Percentiles rank a stretch among this genome's conserved stretches.
Conservation (phyloP, 2,113 vertebrate genomes). For the Propithecus coquereli region DNA sequence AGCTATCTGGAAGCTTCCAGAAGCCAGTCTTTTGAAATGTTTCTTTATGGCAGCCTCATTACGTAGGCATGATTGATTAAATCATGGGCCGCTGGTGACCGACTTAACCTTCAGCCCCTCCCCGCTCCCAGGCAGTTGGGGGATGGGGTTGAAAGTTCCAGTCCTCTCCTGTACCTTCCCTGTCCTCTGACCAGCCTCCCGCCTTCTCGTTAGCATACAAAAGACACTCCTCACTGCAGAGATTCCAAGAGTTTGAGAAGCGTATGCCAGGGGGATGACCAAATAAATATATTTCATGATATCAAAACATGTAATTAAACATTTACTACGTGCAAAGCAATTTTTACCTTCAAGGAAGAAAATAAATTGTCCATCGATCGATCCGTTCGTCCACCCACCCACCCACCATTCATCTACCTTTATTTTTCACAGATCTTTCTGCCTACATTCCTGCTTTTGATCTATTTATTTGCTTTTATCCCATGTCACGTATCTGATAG, state of each 20-base stretch:
- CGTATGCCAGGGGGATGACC: not conserved
- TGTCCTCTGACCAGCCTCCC: not conserved
- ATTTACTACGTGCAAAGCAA: not conserved
- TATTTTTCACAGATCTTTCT: not conserved
- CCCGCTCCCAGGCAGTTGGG: not conserved
- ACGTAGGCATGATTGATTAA: not conserved
- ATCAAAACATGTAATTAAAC: not conserved
- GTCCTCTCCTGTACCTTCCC: not conserved
- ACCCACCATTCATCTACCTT: not conserved
- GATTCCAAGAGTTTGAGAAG: not conserved
- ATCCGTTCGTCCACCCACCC: not conserved
- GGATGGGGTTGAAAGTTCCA: not conserved
- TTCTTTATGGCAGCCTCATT: not conserved
- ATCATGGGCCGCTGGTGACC: not conserved
- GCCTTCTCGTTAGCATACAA: not conserved
- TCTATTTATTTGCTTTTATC: not conserved
- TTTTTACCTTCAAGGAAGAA: not conserved
- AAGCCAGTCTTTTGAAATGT: not conserved
- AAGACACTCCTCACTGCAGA: not conserved
- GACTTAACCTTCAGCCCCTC: not conserved
- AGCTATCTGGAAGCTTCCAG: not conserved
- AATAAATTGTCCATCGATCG: not conserved
- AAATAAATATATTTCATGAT: not conserved
- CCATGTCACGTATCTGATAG: not conserved
- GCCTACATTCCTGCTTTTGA: not conserved